phyloP scores from a whole-genome alignment of 2,113 vertebrate genomes.

The Silurus asotus region DNA sequence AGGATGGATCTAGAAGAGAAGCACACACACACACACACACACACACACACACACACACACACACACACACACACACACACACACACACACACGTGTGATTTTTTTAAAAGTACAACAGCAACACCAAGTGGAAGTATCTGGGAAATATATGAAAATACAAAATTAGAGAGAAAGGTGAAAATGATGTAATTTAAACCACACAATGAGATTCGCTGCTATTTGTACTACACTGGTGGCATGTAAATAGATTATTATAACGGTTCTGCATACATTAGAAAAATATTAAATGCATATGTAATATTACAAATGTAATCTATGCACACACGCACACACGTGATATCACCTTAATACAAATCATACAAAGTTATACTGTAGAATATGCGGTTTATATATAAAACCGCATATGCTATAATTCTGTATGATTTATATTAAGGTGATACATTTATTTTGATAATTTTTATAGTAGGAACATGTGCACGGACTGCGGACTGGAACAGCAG shows the following conservation, averaged over 20 bases:
- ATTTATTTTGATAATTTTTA: not conserved
- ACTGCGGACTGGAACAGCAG: rapidly evolving
- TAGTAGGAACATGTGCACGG: not conserved
- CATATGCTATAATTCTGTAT: not conserved
- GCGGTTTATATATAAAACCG: no score
- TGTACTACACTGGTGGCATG: not conserved
- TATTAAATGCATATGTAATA: not conserved
- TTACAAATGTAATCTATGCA: not conserved
- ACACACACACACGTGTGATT: not conserved
- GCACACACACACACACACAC: not conserved
- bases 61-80: no score
- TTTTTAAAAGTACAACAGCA: slow-evolving; percentile 17
- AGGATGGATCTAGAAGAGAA: not conserved
- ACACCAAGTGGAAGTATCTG: not conserved
- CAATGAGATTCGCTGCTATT: not conserved
- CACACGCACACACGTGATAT: not conserved
- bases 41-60: slow-evolving; percentile 1
- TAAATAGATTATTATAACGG: not conserved
- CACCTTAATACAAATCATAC: no score
- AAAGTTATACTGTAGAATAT: no score
- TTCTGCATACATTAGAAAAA: not conserved
- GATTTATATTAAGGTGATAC: not conserved
- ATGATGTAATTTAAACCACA: not conserved
- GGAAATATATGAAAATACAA: not conserved
- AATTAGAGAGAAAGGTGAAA: not conserved